Evolutionary conservation across 2,888 invertebrate species (phyloP).

Genomic region (Amphipoea lucens): DNA sequence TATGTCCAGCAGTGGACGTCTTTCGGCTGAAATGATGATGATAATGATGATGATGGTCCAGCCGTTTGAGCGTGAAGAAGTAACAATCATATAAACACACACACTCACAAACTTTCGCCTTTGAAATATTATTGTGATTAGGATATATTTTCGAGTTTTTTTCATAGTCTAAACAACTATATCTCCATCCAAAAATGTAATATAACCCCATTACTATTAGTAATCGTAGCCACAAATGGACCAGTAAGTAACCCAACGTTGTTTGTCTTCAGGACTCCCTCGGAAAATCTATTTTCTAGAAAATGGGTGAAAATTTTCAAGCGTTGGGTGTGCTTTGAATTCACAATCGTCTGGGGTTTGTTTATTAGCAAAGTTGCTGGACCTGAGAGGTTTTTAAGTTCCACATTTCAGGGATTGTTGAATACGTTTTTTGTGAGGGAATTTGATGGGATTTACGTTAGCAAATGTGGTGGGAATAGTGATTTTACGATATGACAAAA

Average conservation of each 20-base stretch:
- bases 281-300: conserved; percentile 78
- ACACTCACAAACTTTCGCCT: no score
- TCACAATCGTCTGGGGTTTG: conserved; percentile 72
- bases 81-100: no score
- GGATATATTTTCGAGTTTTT: no score
- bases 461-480: not conserved
- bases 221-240: conserved; percentile 37
- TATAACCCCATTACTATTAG: conserved; percentile 5
- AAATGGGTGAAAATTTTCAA: conserved; percentile 81
- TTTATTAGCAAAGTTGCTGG: conserved; percentile 70
- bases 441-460: conserved; percentile 26
- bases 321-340: conserved; percentile 76
- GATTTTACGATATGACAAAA: not conserved
- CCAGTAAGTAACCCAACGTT: conserved; percentile 57
- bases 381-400: conserved; percentile 59
- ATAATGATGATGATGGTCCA: no score
- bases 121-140: no score
- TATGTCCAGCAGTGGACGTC: no score
- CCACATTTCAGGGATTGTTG: conserved; percentile 55
- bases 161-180: not conserved
- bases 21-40: no score
- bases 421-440: conserved; percentile 25
- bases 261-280: conserved; percentile 70
- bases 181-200: conserved; percentile 9
- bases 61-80: no score